A percentile compares a stretch with the other conserved stretches of the same genome.
Conservation (phyloP, 2,797 vertebrate species). For the Dromococcyx pavoninus region DNA sequence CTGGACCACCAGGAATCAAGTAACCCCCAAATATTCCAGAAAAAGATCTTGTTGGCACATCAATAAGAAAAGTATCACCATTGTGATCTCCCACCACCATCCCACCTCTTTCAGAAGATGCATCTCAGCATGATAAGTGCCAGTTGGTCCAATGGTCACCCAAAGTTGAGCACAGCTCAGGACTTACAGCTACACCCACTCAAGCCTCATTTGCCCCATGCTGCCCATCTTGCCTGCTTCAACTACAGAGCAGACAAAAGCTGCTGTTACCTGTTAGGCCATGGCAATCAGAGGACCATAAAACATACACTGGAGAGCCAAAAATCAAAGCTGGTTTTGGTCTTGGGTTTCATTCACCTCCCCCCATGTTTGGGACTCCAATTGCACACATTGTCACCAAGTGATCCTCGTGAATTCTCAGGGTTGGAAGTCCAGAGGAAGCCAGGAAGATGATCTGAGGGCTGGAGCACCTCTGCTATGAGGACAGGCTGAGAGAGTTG, state of each 20-base stretch:
- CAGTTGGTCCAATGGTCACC: background rate
- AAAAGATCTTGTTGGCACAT: accelerated
- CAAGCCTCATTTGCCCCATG: background rate
- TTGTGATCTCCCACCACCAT: accelerated
- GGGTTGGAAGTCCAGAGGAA: background rate
- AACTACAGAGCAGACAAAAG: background rate
- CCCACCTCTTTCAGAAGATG: background rate
- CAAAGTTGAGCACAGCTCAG: background rate
- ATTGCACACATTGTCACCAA: accelerated
- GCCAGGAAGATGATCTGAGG: too few relatives aligned
- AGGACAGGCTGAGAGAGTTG: too few relatives aligned
- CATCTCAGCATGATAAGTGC: background rate
- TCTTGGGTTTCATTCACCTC: background rate
- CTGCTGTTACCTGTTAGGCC: too few relatives aligned
- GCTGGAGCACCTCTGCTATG: too few relatives aligned
- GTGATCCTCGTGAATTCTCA: background rate
- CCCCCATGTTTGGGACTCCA: accelerated
- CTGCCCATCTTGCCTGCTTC: background rate
- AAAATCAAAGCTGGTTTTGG: background rate
- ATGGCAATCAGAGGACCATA: background rate
- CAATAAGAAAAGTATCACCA: background rate
- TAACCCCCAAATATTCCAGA: accelerated
- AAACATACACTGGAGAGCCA: background rate
- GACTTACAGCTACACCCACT: background rate
- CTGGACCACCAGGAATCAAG: background rate